phyloP scores from a whole-genome alignment of 2,797 vertebrate species.

The Melanotaenia pygmaea region DNA sequence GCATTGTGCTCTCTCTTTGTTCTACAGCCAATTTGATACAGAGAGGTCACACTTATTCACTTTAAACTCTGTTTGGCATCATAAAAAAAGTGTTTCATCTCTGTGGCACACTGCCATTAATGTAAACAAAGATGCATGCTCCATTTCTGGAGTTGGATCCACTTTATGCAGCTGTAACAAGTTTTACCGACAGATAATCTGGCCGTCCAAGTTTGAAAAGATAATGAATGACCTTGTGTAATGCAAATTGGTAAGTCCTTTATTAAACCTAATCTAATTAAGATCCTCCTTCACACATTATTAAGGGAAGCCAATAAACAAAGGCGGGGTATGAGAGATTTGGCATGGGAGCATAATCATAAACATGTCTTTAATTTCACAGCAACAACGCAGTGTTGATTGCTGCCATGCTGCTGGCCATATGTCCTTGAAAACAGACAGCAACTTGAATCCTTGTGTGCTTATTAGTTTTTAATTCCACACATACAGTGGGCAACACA shows the following conservation, averaged over 20 bases:
- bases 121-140: constrained; percentile 16
- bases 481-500: constrained; percentile 25
- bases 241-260: constrained; percentile 71
- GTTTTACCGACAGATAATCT: constrained; percentile 57
- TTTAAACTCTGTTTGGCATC: constrained; percentile 24
- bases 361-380: constrained; percentile 73
- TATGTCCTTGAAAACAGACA: constrained; percentile 70
- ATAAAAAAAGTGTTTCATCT: constrained; percentile 7
- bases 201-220: constrained; percentile 56
- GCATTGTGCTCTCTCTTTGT: neutral
- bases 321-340: constrained; percentile 65
- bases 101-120: neutral
- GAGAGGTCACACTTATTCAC: constrained; percentile 17
- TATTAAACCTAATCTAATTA: constrained; percentile 77
- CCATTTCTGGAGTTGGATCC: constrained; percentile 2
- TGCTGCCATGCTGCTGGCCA: constrained; percentile 61
- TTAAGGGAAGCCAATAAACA: constrained; percentile 75
- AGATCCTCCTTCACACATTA: constrained; percentile 76
- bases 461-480: constrained; percentile 46
- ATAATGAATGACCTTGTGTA: constrained; percentile 75
- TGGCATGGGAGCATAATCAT: constrained; percentile 70
- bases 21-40: neutral
- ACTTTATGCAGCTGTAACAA: constrained; percentile 23
- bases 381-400: constrained; percentile 61
- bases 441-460: constrained; percentile 40